Evolutionary conservation across 2,888 invertebrate genomes (phyloP).

Genomic region (Deroplatys truncata): DNA sequence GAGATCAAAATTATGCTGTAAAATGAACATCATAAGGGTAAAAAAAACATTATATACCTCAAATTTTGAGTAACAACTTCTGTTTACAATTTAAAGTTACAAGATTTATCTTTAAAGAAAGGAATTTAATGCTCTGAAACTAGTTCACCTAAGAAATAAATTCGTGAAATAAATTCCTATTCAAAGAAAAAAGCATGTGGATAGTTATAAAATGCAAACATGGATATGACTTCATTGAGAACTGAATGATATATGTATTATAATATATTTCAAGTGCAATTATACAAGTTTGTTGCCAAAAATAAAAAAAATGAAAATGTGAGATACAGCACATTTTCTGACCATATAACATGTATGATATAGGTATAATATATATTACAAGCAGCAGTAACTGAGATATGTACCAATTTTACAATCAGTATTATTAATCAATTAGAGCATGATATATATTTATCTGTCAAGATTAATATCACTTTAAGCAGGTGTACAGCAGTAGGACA

Average conservation of each 20-base stretch:
- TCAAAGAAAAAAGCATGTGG: too few species aligned
- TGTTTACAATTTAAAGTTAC: background rate
- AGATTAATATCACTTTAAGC: background rate
- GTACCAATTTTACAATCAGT: slow-evolving; percentile 31
- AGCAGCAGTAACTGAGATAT: slow-evolving; percentile 8
- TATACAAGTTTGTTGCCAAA: slow-evolving; percentile 26
- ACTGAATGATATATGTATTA: slow-evolving; percentile 3
- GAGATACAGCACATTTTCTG: background rate
- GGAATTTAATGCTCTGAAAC: background rate
- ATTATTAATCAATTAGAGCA: slow-evolving; percentile 20
- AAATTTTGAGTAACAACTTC: background rate
- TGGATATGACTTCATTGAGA: slow-evolving; percentile 16
- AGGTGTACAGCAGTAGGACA: slow-evolving; percentile 5
- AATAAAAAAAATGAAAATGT: slow-evolving; percentile 3
- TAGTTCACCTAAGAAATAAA: background rate
- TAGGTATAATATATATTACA: slow-evolving; percentile 1
- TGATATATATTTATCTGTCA: slow-evolving; percentile 7
- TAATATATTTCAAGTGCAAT: slow-evolving; percentile 26
- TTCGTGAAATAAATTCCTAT: background rate
- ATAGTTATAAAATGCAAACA: background rate
- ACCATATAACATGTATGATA: background rate
- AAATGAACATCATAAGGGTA: background rate
- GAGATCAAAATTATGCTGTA: background rate
- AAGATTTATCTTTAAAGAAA: too few species aligned
- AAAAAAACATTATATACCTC: background rate